Conservation (phyloP, 1,140 invertebrate species). For the Teleopsis dalmanni region DNA sequence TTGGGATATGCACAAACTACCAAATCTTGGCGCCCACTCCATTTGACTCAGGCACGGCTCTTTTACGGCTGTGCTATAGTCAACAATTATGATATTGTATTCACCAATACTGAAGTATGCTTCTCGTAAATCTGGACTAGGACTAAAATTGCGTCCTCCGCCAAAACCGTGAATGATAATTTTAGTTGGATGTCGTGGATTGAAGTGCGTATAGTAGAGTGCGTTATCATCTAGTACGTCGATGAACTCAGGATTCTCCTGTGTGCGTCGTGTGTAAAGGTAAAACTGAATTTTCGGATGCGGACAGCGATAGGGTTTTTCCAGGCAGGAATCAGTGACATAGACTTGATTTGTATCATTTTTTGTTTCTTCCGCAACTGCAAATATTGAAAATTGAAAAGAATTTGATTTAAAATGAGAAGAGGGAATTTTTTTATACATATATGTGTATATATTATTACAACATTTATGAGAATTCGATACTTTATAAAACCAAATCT, state of each 20-base stretch:
- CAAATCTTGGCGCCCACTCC: constrained; percentile 76
- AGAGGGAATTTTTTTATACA: neutral
- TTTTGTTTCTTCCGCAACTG: constrained; percentile 31
- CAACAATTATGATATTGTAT: constrained; percentile 82
- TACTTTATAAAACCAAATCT: neutral
- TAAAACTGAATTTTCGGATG: constrained; percentile 75
- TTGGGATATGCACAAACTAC: constrained; percentile 71
- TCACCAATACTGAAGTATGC: constrained; percentile 71
- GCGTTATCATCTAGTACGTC: constrained; percentile 62
- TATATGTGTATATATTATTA: neutral
- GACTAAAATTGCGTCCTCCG: constrained; percentile 66
- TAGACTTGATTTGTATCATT: constrained; percentile 49
- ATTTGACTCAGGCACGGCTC: constrained; percentile 75
- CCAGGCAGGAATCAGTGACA: constrained; percentile 73
- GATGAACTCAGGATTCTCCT: constrained; percentile 62
- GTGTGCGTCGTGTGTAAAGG: constrained; percentile 72
- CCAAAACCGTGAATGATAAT: constrained; percentile 78
- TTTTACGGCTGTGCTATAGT: constrained; percentile 70
- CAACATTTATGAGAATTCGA: neutral
- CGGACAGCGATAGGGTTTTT: constrained; percentile 68
- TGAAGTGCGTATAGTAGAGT: constrained; percentile 62
- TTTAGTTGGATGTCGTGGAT: constrained; percentile 66
- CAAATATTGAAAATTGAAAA: constrained; percentile 7
- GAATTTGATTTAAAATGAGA: neutral
- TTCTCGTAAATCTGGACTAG: constrained; percentile 71